Percentiles rank a stretch among this genome's conserved stretches.
These are phyloP conservation scores for Sebastes melanostomus DNA, from an alignment of 2,797 vertebrate genomes.

Conservation along the genomic window DNA sequence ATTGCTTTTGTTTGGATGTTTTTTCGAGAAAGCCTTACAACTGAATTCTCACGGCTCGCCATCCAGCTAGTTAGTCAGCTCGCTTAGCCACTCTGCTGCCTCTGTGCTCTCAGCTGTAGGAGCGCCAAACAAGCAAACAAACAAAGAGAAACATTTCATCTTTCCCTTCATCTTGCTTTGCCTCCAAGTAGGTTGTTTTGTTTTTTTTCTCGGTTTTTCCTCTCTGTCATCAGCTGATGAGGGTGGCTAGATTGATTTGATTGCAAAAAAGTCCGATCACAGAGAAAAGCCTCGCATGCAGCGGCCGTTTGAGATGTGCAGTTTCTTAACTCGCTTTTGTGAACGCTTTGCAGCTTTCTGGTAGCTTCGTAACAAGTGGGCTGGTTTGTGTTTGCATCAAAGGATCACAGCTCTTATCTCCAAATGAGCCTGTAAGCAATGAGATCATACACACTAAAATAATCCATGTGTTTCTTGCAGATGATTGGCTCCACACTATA, in stretches of 20 bases:
- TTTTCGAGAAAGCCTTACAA: constrained; percentile 33
- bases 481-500: constrained; percentile 1
- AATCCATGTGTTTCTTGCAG: neutral
- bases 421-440: neutral
- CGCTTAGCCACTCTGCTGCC: constrained; percentile 5
- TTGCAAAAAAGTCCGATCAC: constrained; percentile 5
- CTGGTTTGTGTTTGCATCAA: constrained; percentile 24
- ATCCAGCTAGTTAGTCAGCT: constrained; percentile 51
- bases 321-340: neutral
- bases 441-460: neutral
- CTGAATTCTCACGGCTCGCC: constrained; percentile 36
- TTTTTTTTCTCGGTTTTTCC: neutral
- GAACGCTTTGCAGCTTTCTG: neutral
- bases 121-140: constrained; percentile 13
- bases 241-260: constrained; percentile 28
- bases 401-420: constrained; percentile 9
- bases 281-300: neutral
- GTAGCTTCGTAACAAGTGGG: neutral
- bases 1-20: constrained; percentile 62
- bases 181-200: constrained; percentile 40
- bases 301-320: constrained; percentile 13
- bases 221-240: constrained; percentile 22
- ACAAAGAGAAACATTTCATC: constrained; percentile 23
- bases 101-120: constrained; percentile 3
- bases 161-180: constrained; percentile 23